phyloP scores from a whole-genome alignment of 2,888 invertebrate genomes.

The Parapristionchus giblindavisi region DNA sequence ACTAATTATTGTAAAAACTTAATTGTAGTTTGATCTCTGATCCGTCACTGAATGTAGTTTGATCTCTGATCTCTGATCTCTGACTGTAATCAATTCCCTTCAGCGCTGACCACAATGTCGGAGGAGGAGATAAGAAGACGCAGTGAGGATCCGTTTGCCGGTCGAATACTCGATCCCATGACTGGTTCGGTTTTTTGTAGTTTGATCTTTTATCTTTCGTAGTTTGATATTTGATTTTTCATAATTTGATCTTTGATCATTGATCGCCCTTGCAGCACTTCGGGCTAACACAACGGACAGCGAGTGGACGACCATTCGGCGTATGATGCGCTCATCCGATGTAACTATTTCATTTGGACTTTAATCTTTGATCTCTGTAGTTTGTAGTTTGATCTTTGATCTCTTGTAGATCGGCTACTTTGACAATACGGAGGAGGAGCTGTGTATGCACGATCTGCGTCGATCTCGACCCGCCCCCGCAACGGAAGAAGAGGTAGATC shows the following conservation, averaged over 20 bases:
- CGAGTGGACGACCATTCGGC: conserved; percentile 27
- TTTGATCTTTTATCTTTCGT: too few species aligned
- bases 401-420: too few species aligned
- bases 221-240: too few species aligned
- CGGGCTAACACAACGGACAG: conserved; percentile 24
- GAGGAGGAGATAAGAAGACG: conserved; percentile 2
- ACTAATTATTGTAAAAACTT: not conserved
- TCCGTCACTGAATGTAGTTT: too few species aligned
- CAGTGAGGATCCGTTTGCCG: conserved; percentile 16
- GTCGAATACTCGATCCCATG: conserved; percentile 17
- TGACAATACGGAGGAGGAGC: too few species aligned
- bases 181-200: conserved; percentile 11
- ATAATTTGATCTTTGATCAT: not conserved
- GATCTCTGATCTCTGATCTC: too few species aligned
- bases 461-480: too few species aligned
- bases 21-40: not conserved
- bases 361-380: conserved; percentile 10
- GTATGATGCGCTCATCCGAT: conserved; percentile 6
- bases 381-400: not conserved
- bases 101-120: not conserved
- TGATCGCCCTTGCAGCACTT: too few species aligned
- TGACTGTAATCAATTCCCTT: too few species aligned
- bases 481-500: too few species aligned
- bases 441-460: too few species aligned
- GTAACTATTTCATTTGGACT: too few species aligned